These are phyloP conservation scores for Anas platyrhynchos DNA, from an alignment of 2,113 vertebrate genomes.

Conservation along the genomic window DNA sequence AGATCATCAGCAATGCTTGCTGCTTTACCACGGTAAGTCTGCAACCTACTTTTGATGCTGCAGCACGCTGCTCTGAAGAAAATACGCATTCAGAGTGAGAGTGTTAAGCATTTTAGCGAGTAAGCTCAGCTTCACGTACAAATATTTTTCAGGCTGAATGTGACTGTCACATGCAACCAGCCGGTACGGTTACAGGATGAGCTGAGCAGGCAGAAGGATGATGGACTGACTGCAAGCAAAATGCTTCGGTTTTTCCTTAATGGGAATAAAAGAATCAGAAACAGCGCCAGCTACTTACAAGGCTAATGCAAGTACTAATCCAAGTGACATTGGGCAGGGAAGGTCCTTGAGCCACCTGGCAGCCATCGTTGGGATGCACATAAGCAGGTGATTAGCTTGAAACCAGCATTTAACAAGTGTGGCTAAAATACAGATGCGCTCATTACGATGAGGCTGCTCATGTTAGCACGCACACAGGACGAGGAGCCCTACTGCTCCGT, in stretches of 20 bases:
- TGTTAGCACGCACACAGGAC: rapidly evolving
- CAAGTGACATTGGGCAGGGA: background rate
- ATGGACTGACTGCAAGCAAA: background rate
- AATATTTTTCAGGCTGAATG: background rate
- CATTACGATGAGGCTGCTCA: background rate
- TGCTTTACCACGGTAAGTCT: background rate
- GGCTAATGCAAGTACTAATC: background rate
- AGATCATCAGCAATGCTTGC: background rate
- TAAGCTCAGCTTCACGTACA: background rate
- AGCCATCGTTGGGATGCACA: background rate
- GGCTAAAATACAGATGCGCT: background rate
- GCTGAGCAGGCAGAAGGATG: background rate
- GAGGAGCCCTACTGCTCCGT: background rate
- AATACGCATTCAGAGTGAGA: background rate
- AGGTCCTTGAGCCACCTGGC: background rate
- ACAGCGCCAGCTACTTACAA: background rate
- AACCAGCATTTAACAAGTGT: background rate
- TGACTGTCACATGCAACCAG: background rate
- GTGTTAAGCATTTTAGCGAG: background rate
- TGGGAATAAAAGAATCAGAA: background rate
- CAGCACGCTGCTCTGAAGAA: background rate
- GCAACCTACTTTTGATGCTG: background rate
- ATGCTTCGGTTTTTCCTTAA: background rate
- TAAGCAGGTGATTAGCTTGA: background rate
- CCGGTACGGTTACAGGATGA: background rate